These are phyloP conservation scores for Ganaspis brasiliensis DNA, from an alignment of 2,888 invertebrate genomes.

Conservation along the genomic window DNA sequence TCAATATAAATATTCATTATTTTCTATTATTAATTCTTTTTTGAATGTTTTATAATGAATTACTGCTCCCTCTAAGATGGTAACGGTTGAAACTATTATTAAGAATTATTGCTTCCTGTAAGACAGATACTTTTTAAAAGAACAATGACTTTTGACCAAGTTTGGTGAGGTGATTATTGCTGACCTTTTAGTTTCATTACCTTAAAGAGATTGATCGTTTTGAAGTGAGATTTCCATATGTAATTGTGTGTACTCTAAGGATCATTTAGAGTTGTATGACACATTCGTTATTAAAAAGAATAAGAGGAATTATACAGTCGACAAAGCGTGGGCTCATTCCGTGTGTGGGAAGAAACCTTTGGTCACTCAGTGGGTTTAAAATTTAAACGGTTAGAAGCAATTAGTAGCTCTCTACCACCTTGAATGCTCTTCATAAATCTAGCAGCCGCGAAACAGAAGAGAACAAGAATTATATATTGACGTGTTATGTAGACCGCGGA, in stretches of 20 bases:
- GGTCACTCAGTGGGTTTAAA: conserved; percentile 53
- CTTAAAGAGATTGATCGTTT: conserved; percentile 34
- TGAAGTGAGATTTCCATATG: conserved; percentile 28
- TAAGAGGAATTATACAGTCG: conserved; percentile 31
- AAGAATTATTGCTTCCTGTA: too few species aligned
- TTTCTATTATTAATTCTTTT: too few species aligned
- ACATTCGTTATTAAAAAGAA: conserved; percentile 40
- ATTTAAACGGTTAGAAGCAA: conserved; percentile 61
- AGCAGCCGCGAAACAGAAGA: neutral
- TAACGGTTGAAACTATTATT: too few species aligned
- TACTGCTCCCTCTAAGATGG: too few species aligned
- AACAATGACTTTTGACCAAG: neutral
- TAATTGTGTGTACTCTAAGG: neutral
- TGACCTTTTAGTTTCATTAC: conserved; percentile 15
- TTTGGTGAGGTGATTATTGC: neutral
- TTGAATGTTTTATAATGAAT: too few species aligned
- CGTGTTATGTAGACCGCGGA: neutral
- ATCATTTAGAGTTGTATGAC: conserved; percentile 8
- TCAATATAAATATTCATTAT: too few species aligned
- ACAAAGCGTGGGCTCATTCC: conserved; percentile 43
- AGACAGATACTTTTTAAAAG: too few species aligned
- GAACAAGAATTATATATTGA: conserved; percentile 8
- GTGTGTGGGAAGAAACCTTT: conserved; percentile 48
- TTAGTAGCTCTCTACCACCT: conserved; percentile 52
- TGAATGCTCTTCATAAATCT: conserved; percentile 35